Evolutionary conservation across 2,113 vertebrate genomes (phyloP).

Genomic region (Silurus glanis): DNA sequence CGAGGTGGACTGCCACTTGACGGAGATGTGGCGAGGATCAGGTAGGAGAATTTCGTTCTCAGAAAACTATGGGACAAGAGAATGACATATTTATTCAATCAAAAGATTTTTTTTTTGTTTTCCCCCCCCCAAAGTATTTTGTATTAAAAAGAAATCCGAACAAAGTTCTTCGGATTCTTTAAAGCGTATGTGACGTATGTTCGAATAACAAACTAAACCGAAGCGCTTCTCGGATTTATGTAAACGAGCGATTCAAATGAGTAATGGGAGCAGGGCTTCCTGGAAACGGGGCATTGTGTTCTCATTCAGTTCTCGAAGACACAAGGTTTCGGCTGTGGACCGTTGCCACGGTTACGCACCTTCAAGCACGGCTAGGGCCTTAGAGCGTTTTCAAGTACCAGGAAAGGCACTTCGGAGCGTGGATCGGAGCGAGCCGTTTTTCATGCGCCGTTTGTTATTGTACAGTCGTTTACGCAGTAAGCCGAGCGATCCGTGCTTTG

Average conservation of each 20-base stretch:
- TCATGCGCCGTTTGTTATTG: not conserved
- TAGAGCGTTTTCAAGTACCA: conserved; percentile 64
- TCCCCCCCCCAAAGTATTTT: not conserved
- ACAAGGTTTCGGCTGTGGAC: conserved; percentile 40
- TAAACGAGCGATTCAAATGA: not conserved
- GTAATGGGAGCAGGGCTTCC: not conserved
- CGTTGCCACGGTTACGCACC: conserved; percentile 64
- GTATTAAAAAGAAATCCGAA: not conserved
- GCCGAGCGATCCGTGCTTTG: not conserved
- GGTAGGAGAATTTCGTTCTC: conserved; percentile 70
- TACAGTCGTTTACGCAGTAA: not conserved
- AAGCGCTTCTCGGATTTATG: not conserved
- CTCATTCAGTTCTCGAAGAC: conserved; percentile 57
- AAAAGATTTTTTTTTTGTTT: too few relatives aligned
- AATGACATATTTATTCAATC: not conserved
- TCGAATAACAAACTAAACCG: not conserved
- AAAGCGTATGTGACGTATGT: not conserved
- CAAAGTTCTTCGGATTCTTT: not conserved
- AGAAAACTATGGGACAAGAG: not conserved
- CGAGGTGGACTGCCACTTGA: conserved; percentile 87
- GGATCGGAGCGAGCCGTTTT: conserved; percentile 22
- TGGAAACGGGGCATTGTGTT: not conserved
- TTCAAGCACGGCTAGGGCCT: conserved; percentile 51
- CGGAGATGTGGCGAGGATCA: conserved; percentile 91
- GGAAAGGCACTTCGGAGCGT: conserved; percentile 40